Base-by-base conservation (phyloP, 2,113 vertebrate species). In the Heliornis fulica region DNA sequence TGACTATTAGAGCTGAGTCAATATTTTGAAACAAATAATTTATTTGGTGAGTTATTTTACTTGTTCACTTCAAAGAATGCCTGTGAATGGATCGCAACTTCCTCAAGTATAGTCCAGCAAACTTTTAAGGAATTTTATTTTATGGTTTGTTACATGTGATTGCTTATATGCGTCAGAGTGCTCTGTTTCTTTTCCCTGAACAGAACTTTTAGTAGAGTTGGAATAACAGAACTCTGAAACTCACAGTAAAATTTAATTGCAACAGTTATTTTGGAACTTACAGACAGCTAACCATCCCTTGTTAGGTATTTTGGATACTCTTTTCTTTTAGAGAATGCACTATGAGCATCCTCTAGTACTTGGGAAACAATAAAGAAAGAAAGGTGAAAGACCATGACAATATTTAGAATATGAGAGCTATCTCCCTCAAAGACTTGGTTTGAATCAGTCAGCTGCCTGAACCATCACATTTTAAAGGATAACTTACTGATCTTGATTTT, bases 21-120 rank as follows among this genome's bases (percentile, higher is more conserved):
- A 86, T 94, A 93, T 87, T 95, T 81, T 65, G 86, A 91, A 94
- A 87, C 70, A 92, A 92, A 92, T 71, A 81, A 96, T 92, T 94
- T 89, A 81, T 95, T 95, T 92, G 80, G 59, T 57, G 89, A 93
- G 40, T 76, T 89, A 65, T 84, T 86, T 92, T 84, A 71, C 31
- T 76, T 94, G 90, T 92, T 94, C 81, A 70, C 54, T 77, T 97
- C 93, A 94, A 96, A 96, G 93, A 95, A 89, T 89, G 32, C 64
- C 76, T 86, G 45, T 54, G 71, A 92, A 76, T 70, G 6, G 22
- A 79, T 96, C 80, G 69, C 31, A 89, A 87, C 69, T 87, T 96
- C 78, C 87, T 93, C 28, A 71, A 91, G 57, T 78, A 81, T 82
- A 95, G 90, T 83, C 53, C 53, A 87, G 81, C 61, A 96, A 96